These are phyloP conservation scores for Loris lydekkerianus DNA, from an alignment of 2,797 vertebrate genomes.

Conservation along the genomic window DNA sequence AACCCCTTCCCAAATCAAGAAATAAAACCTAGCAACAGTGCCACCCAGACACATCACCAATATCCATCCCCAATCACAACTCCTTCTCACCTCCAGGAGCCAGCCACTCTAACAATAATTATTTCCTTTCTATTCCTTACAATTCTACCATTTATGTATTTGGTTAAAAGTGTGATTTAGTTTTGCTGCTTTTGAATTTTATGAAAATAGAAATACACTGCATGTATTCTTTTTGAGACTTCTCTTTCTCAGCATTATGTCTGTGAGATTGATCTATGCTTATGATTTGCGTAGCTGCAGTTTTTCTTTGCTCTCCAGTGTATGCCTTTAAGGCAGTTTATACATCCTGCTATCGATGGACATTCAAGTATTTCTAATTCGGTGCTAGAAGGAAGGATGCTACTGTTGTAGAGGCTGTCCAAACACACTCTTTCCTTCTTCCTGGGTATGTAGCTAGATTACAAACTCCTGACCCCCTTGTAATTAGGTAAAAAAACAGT, in stretches of 20 bases:
- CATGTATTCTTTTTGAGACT: slow-evolving; percentile 6
- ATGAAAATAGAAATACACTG: slow-evolving; percentile 39
- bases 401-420: neutral
- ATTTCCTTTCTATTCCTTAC: slow-evolving; percentile 31
- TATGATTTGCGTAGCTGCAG: neutral
- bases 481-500: slow-evolving; percentile 1
- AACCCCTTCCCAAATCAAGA: neutral
- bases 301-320: neutral
- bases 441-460: neutral
- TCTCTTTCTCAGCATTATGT: slow-evolving; percentile 51
- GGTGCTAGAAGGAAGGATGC: neutral
- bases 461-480: neutral
- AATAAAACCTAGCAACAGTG: neutral
- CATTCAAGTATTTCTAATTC: neutral
- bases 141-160: slow-evolving; percentile 21
- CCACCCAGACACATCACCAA: neutral
- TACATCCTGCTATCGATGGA: neutral
- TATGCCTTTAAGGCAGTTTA: neutral
- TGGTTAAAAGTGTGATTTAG: neutral
- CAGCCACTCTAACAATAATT: neutral
- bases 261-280: neutral
- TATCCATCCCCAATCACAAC: neutral
- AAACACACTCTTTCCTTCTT: neutral
- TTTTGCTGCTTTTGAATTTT: slow-evolving; percentile 32
- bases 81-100: neutral